Evolutionary conservation across 2,888 invertebrate species (phyloP).

Genomic region (Phlogophora meticulosa): DNA sequence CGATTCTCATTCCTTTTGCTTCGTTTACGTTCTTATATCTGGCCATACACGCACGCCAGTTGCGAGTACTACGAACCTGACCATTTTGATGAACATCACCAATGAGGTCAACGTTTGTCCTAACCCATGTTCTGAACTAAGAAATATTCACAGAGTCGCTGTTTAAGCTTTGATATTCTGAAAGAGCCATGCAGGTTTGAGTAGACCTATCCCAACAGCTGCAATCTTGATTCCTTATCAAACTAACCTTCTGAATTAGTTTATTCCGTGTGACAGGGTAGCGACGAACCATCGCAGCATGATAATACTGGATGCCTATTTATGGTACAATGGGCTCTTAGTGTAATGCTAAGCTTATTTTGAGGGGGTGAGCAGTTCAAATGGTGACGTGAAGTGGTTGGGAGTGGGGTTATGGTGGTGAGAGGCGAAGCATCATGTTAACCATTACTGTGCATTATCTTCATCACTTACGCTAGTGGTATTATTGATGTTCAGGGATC

Average conservation of each 20-base stretch:
- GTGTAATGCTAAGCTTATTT: constrained; percentile 60
- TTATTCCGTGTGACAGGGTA: background rate
- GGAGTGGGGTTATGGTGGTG: background rate
- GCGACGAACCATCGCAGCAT: constrained; percentile 56
- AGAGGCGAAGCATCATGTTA: background rate
- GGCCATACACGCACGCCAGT: too few relatives aligned
- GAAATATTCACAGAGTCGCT: too few relatives aligned
- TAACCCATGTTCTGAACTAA: too few relatives aligned
- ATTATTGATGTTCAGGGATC: background rate
- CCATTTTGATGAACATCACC: too few relatives aligned
- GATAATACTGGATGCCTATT: constrained; percentile 58
- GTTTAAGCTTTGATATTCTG: too few relatives aligned
- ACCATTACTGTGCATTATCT: background rate
- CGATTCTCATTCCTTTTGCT: too few relatives aligned
- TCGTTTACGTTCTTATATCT: too few relatives aligned
- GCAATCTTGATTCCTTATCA: too few relatives aligned
- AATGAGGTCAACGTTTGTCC: too few relatives aligned
- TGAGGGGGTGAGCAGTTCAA: constrained; percentile 38
- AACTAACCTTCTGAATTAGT: constrained; percentile 23
- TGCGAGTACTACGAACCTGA: too few relatives aligned
- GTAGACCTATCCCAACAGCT: background rate
- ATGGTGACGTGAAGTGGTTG: constrained; percentile 23
- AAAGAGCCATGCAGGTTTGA: too few relatives aligned
- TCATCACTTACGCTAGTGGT: background rate
- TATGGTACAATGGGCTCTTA: constrained; percentile 60